Percentiles rank a stretch among this genome's conserved stretches.
Evolutionary conservation across 2,797 vertebrate species (phyloP).

Genomic region (Ispidina picta): DNA sequence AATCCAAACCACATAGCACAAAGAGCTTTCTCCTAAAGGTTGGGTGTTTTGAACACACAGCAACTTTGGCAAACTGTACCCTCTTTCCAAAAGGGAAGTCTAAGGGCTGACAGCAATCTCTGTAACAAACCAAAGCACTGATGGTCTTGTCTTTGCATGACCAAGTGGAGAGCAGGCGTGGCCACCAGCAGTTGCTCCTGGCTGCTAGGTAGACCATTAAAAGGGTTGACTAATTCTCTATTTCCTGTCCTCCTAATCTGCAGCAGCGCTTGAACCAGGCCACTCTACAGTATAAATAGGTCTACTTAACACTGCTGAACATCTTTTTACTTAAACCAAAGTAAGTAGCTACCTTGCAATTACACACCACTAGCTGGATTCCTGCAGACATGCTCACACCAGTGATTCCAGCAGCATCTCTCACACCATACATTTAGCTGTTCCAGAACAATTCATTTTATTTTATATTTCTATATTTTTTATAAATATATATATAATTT

Average conservation of each 20-base stretch:
- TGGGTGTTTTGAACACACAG: neutral
- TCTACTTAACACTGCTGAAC: neutral
- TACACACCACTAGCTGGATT: neutral
- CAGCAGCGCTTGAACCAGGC: neutral
- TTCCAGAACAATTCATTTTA: neutral
- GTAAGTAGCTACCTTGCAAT: neutral
- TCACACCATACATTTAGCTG: fast-evolving
- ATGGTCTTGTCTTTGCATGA: neutral
- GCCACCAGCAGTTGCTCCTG: neutral
- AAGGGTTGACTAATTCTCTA: neutral
- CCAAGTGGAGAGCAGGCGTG: neutral
- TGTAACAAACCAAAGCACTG: neutral
- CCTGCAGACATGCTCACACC: neutral
- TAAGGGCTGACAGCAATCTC: neutral
- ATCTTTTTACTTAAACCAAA: neutral
- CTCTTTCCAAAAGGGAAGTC: neutral
- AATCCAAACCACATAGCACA: neutral
- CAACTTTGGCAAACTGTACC: neutral
- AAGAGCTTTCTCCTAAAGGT: neutral
- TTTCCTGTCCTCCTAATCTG: neutral
- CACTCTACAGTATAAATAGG: neutral
- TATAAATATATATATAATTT: no score
- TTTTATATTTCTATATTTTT: no score
- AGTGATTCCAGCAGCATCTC: neutral
- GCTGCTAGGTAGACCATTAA: neutral